Base-by-base conservation (phyloP, 2,888 invertebrate genomes). In the Lithosia quadra region DNA sequence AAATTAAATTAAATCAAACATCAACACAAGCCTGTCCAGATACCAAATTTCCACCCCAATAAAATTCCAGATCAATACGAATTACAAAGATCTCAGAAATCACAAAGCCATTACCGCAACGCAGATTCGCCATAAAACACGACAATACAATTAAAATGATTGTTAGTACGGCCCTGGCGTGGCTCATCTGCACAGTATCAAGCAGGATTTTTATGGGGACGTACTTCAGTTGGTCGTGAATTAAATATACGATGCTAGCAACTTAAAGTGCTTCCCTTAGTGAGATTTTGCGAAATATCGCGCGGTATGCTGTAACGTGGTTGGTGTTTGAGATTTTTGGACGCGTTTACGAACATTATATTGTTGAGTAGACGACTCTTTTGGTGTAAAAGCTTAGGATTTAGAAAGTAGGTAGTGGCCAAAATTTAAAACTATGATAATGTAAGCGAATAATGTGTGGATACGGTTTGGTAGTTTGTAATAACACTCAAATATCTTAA, bases 101-200 rank as follows among this genome's bases (percentile, higher is more conserved):
- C 81, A 80, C 77, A 77, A 77, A 74, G 71, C 92, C 92, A 91
- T 94, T 93, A 94, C 90, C 87, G 84, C 92, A 91, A 93, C 90
- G 92, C 70, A 91, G 94, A 95, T 94, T 94, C 91, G 92, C 92
- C 90, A 91, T 94, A 93, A 94, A 94, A 91, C 87, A 90, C 90
- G 88, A 92, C 92, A 93, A 92, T 91, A 90, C 87, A 92, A 93
- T 93, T 90, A 91, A 91, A 92, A 92, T 92, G 91, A 87, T 76
- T 81, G 84, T 84, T 83, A 94, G 89, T 93, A 86, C 93, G 88
- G 80, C 91, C 92, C 93, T 92, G 92, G 86, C 76, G 72, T 76
- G 89, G 83, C 93, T 93, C 94, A 93, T 95, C 95, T 95, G 95
- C 92, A 91, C 94, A 94, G 92, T 91, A 92, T 95, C 95, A 91